A percentile compares a stretch with the other conserved stretches of the same genome.
Conservation (phyloP, 2,888 invertebrate species). For the Candidula unifasciata region DNA sequence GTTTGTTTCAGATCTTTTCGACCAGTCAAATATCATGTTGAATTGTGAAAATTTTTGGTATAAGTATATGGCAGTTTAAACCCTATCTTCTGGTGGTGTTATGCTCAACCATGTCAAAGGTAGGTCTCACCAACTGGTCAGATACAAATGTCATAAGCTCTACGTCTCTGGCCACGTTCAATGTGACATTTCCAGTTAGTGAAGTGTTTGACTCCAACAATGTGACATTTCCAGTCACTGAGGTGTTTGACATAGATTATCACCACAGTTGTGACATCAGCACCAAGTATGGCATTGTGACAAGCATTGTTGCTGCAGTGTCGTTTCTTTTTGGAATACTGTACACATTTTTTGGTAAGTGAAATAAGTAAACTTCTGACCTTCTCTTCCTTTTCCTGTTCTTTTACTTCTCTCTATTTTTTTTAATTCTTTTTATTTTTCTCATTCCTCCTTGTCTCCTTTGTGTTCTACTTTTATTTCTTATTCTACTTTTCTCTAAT, state of each 20-base stretch:
- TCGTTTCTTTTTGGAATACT: conserved; percentile 89
- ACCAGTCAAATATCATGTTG: background rate
- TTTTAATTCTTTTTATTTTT: no score
- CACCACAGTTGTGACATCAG: conserved; percentile 54
- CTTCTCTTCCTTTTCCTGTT: no score
- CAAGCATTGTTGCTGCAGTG: conserved; percentile 84
- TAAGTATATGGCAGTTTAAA: background rate
- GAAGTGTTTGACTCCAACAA: background rate
- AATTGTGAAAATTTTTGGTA: background rate
- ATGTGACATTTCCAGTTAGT: background rate
- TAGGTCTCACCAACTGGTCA: conserved; percentile 20
- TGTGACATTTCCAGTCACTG: background rate
- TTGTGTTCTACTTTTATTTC: no score
- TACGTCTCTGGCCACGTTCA: background rate
- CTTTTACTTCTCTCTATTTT: no score
- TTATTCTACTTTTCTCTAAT: no score
- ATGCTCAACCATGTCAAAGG: conserved; percentile 33
- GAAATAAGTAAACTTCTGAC: background rate
- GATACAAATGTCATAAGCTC: background rate
- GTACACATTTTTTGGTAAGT: conserved; percentile 89
- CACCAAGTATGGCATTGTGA: conserved; percentile 82
- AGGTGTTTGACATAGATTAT: background rate
- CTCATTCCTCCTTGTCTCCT: no score
- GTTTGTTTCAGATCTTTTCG: background rate
- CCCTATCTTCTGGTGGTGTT: background rate